phyloP scores from a whole-genome alignment of 2,113 vertebrate genomes.

The Elgaria multicarinata region DNA sequence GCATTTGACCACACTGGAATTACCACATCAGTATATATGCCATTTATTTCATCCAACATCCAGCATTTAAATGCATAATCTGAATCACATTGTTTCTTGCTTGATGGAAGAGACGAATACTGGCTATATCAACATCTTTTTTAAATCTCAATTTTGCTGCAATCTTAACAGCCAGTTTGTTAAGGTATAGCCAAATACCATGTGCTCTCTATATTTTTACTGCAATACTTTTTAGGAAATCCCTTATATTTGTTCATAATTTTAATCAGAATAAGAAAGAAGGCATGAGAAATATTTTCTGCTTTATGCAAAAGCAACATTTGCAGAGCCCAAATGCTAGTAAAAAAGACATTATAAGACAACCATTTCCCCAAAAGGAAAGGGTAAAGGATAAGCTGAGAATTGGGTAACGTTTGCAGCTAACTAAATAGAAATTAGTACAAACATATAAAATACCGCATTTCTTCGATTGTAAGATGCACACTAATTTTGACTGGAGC shows the following conservation, averaged over 20 bases:
- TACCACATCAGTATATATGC: constrained; percentile 51
- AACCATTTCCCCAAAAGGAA: constrained; percentile 21
- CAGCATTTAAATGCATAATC: constrained; percentile 50
- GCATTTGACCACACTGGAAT: background rate
- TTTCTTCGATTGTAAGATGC: no score
- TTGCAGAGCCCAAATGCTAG: background rate
- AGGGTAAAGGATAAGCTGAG: constrained; percentile 35
- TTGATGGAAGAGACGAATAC: constrained; percentile 30
- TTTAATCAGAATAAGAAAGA: constrained; percentile 21
- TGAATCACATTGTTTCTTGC: constrained; percentile 48
- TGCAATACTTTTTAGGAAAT: background rate
- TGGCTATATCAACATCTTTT: constrained; percentile 26
- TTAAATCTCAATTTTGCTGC: constrained; percentile 40
- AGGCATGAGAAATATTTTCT: background rate
- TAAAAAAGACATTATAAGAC: constrained; percentile 41
- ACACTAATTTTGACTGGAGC: no score
- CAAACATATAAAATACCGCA: background rate
- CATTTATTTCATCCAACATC: constrained; percentile 62
- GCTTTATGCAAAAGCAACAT: constrained; percentile 6
- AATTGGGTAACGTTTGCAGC: constrained; percentile 43
- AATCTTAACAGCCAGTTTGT: background rate
- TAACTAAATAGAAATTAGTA: constrained; percentile 26
- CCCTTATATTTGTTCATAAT: constrained; percentile 25
- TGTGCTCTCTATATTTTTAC: background rate
- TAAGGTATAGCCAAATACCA: background rate